A percentile compares a stretch with the other conserved stretches of the same genome.
Conservation (phyloP, 2,113 vertebrate species). For the Gallinago media region DNA sequence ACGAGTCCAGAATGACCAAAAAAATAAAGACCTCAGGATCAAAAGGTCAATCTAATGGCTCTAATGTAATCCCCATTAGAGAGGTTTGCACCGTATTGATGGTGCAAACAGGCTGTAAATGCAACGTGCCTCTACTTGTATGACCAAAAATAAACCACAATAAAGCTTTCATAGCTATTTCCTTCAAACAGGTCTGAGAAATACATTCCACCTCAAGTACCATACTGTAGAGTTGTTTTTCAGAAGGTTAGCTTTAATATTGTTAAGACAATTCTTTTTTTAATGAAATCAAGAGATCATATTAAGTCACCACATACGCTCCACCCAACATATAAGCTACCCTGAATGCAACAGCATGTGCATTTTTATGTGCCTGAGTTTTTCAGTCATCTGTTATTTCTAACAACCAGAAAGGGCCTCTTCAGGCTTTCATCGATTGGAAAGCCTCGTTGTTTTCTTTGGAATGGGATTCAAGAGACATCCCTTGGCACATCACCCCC, state of each 20-base stretch:
- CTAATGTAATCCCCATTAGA: not conserved
- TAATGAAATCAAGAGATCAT: not conserved
- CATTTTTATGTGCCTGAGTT: conserved; percentile 16
- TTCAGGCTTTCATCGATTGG: conserved; percentile 8
- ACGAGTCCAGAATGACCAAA: not conserved
- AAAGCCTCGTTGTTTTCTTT: conserved; percentile 64
- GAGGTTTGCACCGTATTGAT: not conserved
- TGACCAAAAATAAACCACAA: not conserved
- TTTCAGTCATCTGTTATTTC: conserved; percentile 33
- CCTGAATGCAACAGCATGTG: not conserved
- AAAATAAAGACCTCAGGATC: not conserved
- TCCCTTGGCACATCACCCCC: conserved; percentile 28
- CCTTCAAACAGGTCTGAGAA: not conserved
- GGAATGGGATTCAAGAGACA: conserved; percentile 57
- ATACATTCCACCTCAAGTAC: not conserved
- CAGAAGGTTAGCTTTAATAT: not conserved
- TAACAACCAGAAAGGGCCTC: conserved; percentile 39
- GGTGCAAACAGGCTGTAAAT: not conserved
- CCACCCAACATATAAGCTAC: not conserved
- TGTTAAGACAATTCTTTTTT: not conserved
- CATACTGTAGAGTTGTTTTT: not conserved
- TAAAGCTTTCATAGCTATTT: not conserved
- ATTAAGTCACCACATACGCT: not conserved
- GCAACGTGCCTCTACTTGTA: not conserved
- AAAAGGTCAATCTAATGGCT: not conserved